Percentiles rank a stretch among this genome's conserved stretches.
Conservation (phyloP, 2,797 vertebrate species). For the Botia kubotai region DNA sequence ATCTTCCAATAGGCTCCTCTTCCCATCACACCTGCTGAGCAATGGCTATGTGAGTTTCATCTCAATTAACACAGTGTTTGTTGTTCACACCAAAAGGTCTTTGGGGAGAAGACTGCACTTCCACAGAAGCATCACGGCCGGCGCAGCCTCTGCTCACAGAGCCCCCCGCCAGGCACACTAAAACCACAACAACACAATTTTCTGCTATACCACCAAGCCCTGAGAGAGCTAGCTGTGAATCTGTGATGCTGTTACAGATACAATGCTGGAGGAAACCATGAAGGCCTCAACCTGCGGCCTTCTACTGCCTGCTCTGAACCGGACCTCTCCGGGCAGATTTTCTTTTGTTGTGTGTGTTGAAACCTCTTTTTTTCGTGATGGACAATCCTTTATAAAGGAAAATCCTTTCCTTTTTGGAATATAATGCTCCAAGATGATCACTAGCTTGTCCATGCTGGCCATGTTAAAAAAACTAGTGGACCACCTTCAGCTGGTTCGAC, state of each 20-base stretch:
- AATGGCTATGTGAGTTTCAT: constrained; percentile 51
- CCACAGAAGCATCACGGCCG: constrained; percentile 26
- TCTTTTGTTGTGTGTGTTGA: neutral
- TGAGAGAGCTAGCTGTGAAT: constrained; percentile 53
- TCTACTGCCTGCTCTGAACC: constrained; percentile 1
- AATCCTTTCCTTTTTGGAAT: constrained; percentile 4
- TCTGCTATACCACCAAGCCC: constrained; percentile 56
- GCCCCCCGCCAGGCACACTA: constrained; percentile 34
- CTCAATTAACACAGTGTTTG: constrained; percentile 59
- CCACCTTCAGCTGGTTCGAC: neutral
- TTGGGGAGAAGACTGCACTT: constrained; percentile 31
- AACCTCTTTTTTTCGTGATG: neutral
- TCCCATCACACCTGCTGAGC: constrained; percentile 47
- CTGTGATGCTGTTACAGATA: constrained; percentile 48
- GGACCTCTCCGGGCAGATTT: neutral
- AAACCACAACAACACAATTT: constrained; percentile 59
- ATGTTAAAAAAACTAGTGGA: neutral
- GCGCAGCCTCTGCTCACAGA: constrained; percentile 31
- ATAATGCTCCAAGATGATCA: neutral
- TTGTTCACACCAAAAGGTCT: constrained; percentile 39
- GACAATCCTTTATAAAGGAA: neutral
- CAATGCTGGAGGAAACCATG: constrained; percentile 56
- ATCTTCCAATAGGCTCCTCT: constrained; percentile 30
- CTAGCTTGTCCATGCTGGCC: neutral
- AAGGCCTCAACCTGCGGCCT: constrained; percentile 48